phyloP scores from a whole-genome alignment of 2,888 invertebrate species.

The Agriopis aurantiaria region DNA sequence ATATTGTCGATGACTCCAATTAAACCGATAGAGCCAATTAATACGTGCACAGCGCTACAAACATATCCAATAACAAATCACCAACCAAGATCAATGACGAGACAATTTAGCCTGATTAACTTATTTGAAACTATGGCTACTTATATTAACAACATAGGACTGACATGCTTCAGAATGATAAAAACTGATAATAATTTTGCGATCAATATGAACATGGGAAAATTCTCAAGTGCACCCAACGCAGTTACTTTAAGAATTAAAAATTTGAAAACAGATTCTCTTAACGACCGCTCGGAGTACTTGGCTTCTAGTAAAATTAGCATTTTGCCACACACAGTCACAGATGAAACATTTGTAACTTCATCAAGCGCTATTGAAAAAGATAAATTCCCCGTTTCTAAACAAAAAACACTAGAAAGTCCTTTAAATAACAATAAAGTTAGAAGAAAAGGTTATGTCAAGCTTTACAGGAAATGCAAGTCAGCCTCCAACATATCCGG shows the following conservation, averaged over 20 bases:
- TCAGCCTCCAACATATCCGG: constrained; percentile 61
- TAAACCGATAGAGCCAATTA: constrained; percentile 9
- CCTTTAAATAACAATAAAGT: constrained; percentile 25
- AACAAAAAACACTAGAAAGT: background rate
- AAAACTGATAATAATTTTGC: constrained; percentile 24
- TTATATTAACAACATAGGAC: constrained; percentile 12
- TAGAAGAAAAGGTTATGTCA: constrained; percentile 57
- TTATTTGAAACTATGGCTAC: constrained; percentile 40
- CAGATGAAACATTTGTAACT: background rate
- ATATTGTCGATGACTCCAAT: background rate
- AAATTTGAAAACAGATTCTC: constrained; percentile 9
- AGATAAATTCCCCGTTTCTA: background rate
- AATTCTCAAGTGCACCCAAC: constrained; percentile 26
- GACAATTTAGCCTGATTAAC: constrained; percentile 31
- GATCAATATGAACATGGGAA: constrained; percentile 26
- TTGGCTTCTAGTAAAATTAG: background rate
- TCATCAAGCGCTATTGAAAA: background rate
- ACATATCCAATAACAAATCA: constrained; percentile 45
- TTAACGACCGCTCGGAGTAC: background rate
- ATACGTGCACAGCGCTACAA: constrained; percentile 51
- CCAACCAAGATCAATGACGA: constrained; percentile 28
- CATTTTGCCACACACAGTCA: constrained; percentile 3
- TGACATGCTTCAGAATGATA: constrained; percentile 9
- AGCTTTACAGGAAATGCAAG: constrained; percentile 70
- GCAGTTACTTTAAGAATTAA: constrained; percentile 23